Conservation (phyloP, 1,140 invertebrate species). For the Caenorhabditis remanei region DNA sequence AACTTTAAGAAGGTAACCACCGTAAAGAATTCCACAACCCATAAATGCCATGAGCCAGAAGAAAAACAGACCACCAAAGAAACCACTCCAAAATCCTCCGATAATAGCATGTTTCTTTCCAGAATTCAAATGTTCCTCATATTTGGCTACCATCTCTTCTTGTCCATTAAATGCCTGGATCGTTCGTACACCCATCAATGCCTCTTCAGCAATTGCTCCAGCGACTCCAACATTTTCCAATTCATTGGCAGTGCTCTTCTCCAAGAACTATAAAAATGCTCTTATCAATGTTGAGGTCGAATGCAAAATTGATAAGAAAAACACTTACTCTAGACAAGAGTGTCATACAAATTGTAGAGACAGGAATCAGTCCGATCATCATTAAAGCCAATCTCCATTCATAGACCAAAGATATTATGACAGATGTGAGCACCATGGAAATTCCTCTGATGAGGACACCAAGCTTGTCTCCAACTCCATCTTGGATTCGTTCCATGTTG, state of each 20-base stretch:
- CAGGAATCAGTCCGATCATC: slow-evolving; percentile 61
- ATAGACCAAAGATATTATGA: slow-evolving; percentile 68
- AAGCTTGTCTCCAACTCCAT: slow-evolving; percentile 90
- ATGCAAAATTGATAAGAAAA: slow-evolving; percentile 3
- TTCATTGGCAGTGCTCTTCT: not conserved
- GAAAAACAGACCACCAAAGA: slow-evolving; percentile 70
- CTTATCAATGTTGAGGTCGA: not conserved
- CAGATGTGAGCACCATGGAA: slow-evolving; percentile 68
- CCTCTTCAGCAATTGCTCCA: slow-evolving; percentile 87
- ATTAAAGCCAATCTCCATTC: slow-evolving; percentile 70
- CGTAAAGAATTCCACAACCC: slow-evolving; percentile 66
- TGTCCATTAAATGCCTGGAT: slow-evolving; percentile 88
- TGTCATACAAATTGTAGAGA: slow-evolving; percentile 65
- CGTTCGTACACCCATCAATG: slow-evolving; percentile 84
- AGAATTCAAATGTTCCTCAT: slow-evolving; percentile 65
- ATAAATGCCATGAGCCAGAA: slow-evolving; percentile 66
- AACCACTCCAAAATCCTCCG: slow-evolving; percentile 69
- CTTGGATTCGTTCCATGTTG: slow-evolving; percentile 89
- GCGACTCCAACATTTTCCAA: slow-evolving; percentile 78
- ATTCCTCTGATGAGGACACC: slow-evolving; percentile 83
- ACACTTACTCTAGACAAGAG: slow-evolving; percentile 59
- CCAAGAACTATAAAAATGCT: slow-evolving; percentile 6
- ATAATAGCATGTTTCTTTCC: slow-evolving; percentile 60
- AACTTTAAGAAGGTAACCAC: slow-evolving; percentile 65
- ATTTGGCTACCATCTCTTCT: slow-evolving; percentile 81